Conservation (phyloP, 1,140 invertebrate genomes). For the Pseudobourletiella spinata region DNA sequence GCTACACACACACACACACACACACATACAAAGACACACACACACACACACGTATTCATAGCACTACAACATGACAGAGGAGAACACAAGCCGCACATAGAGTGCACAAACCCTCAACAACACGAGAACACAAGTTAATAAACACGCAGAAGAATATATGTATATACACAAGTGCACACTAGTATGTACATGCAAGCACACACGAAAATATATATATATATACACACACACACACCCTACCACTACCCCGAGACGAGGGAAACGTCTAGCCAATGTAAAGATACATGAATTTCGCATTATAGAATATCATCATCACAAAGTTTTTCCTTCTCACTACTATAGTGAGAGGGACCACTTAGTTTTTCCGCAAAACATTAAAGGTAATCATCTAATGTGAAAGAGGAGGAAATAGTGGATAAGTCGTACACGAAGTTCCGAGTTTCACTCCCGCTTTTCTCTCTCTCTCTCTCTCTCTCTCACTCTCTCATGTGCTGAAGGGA, state of each 20-base stretch:
- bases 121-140: too few relatives aligned
- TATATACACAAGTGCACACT: too few relatives aligned
- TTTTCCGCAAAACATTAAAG: constrained; percentile 32
- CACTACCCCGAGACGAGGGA: too few relatives aligned
- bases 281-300: constrained; percentile 36
- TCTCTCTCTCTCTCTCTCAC: background rate
- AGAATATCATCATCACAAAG: constrained; percentile 32
- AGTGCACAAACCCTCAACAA: too few relatives aligned
- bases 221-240: too few relatives aligned
- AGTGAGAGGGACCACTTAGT: constrained; percentile 30
- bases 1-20: background rate
- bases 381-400: constrained; percentile 30
- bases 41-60: too few relatives aligned
- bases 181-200: too few relatives aligned
- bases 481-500: too few relatives aligned
- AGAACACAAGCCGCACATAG: too few relatives aligned
- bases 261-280: constrained; percentile 28
- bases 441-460: background rate
- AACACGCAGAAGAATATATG: too few relatives aligned
- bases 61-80: too few relatives aligned
- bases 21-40: background rate
- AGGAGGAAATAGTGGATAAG: constrained; percentile 20
- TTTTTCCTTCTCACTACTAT: constrained; percentile 21
- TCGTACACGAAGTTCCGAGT: background rate
- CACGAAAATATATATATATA: background rate